phyloP scores from a whole-genome alignment of 2,888 invertebrate species.

The Eremobia ochroleuca region DNA sequence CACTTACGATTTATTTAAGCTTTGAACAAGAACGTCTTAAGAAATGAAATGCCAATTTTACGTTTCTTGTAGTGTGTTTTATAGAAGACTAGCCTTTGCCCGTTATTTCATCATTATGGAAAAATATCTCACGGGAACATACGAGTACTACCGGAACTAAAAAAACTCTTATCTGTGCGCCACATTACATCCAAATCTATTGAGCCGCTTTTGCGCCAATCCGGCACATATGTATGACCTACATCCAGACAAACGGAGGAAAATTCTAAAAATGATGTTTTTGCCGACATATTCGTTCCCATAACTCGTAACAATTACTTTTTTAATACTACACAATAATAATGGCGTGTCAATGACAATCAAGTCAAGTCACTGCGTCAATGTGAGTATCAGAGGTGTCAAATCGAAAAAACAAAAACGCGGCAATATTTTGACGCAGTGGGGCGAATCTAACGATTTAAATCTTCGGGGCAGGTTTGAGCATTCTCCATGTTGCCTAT shows the following conservation, averaged over 20 bases:
- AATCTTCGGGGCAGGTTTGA: not conserved
- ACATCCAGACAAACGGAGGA: not conserved
- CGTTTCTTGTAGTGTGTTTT: no score
- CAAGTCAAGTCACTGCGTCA: not conserved
- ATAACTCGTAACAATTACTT: not conserved
- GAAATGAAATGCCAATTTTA: no score
- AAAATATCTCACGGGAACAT: no score
- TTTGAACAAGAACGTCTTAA: no score
- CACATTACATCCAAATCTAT: not conserved
- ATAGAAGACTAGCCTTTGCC: no score
- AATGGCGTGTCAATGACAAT: not conserved
- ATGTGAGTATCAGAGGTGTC: not conserved
- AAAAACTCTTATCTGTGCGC: not conserved
- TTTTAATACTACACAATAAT: not conserved
- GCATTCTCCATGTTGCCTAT: not conserved
- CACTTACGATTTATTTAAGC: no score
- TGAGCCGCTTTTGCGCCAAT: no score
- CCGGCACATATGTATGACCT: no score
- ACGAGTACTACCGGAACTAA: no score
- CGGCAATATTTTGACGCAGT: not conserved
- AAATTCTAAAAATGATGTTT: not conserved
- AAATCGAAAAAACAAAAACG: not conserved
- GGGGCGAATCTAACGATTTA: not conserved
- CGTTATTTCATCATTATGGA: no score
- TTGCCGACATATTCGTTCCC: not conserved